Base-by-base conservation (phyloP, 2,113 vertebrate genomes). In the Solea solea region DNA sequence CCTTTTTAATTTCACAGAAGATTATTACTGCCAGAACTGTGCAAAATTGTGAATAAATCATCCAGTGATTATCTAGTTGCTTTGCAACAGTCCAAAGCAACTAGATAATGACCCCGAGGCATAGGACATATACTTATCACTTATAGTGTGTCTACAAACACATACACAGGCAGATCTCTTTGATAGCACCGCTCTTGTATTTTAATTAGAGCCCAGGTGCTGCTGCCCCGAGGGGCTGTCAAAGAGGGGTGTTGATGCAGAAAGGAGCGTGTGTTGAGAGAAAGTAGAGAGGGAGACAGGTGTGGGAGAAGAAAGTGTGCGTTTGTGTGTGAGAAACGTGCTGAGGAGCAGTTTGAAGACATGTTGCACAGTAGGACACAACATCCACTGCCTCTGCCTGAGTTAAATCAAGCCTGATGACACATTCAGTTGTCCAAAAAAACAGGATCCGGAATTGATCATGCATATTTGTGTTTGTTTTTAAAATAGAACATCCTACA, bases 141-240 rank as follows among this genome's bases (percentile, higher is more conserved):
- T 54, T 65, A 59, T 55, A 58, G 48, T 67, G 9, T 63, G 64
- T 49, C 53, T 69, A 58, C 61, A 71, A 48, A 82, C 77, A 74
- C 70, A 64, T 45, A 68, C 75, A 76, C 64, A 65, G n/a, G 27
- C 69, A 67, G 65, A 25, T 62, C 69, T 58, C 55, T 86, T 81
- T 86, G 76, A 89, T 86, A 70, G 58, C 64, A 28, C 73, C 5
- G 15, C 76, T 84, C 79, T 87, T 87, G 80, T 80, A 79, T 89
- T 83, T 90, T 81, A 34, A 89, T 88, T 81, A 86, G 61, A 85
- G 78, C 53, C 85, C 86, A 90, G 83, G 85, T 91, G 85, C 79
- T 82, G 78, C 71, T 64, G 74, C 80, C 87, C 79, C 11, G 55
- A 77, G 83, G 87, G 84, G 67, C 72, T 82, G 76, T 80, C 70